Base-by-base conservation (phyloP, 2,113 vertebrate species). In the Phrynosoma blainvillii region DNA sequence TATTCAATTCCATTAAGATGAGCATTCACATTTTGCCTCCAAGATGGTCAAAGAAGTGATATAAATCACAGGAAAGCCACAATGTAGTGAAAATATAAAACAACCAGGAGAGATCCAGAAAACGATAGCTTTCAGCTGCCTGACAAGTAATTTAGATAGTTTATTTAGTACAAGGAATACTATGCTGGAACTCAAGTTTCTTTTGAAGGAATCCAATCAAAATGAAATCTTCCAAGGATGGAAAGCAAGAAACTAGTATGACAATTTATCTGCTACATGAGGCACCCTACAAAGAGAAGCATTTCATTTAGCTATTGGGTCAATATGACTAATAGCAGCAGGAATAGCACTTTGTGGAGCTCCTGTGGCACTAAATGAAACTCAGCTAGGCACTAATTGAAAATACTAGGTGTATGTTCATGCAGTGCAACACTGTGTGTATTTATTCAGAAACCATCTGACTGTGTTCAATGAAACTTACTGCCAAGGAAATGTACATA, bases 301-400 rank as follows among this genome's bases (percentile, higher is more conserved):
- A 82, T 71, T 54, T 32, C 56, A 16, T 85, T 86, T 89, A 84
- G 71, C 56, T 27, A 82, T 75, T 76, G 62, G 75, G 25, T 89
- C 80, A 86, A 77, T 65, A 75, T 36, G n/a, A 73, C 66, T 80
- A 87, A 87, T 71, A 70, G 52, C 56, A 75, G 7, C 62, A 79
- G 40, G 75, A 68, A 47, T 23, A 75, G 59, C 6, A 13, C 18
- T 59, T 52, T 78, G 73, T 86, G 0, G 82, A 71, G 32, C 40
- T 86, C 23, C 2, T 42, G 14, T 36, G n/a, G 78, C 66, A 59
- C 8, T 40, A 40, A 73, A 52, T 80, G 66, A 80, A 87, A 80
- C 73, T 56, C 77, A 80, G 71, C 56, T 87, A 54, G 85, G 20
- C 2, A 5, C 65, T 80, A 40, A 73, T 86, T 70, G 21, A 80